phyloP scores from a whole-genome alignment of 2,113 vertebrate genomes.

The Lampris megalopsis region DNA sequence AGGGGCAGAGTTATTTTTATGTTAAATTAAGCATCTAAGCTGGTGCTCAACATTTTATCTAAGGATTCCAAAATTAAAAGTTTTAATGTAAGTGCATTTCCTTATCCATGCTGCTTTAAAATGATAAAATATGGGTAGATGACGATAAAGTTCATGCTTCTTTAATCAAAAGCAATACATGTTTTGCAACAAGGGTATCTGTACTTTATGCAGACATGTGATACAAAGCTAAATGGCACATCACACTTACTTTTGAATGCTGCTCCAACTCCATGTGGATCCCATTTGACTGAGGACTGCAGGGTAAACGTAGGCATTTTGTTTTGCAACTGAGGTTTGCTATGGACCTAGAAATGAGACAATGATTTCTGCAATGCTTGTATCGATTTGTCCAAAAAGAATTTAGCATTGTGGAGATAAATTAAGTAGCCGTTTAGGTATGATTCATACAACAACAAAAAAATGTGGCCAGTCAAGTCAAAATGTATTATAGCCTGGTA shows the following conservation, averaged over 20 bases:
- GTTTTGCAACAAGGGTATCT: background rate
- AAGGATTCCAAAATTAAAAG: background rate
- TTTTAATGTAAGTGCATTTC: background rate
- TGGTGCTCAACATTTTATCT: too few species aligned
- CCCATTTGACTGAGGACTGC: conserved; percentile 43
- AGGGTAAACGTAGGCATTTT: conserved; percentile 73
- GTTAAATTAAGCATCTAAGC: too few species aligned
- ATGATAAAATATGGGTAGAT: background rate
- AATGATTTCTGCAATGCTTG: background rate
- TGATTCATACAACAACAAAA: too few species aligned
- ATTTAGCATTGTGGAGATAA: too few species aligned
- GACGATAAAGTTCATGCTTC: background rate
- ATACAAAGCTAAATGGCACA: background rate
- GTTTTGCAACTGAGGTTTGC: conserved; percentile 82
- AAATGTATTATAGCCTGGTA: too few species aligned
- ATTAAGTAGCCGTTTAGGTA: too few species aligned
- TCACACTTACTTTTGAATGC: conserved; percentile 78
- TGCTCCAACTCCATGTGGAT: conserved; percentile 48
- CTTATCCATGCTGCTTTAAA: background rate
- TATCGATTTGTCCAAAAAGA: too few species aligned
- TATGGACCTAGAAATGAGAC: conserved; percentile 65
- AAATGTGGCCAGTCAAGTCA: too few species aligned
- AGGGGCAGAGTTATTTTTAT: background rate
- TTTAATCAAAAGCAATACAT: background rate
- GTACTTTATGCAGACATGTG: background rate